phyloP scores from a whole-genome alignment of 2,797 vertebrate species.

The Dicrostonyx torquatus region DNA sequence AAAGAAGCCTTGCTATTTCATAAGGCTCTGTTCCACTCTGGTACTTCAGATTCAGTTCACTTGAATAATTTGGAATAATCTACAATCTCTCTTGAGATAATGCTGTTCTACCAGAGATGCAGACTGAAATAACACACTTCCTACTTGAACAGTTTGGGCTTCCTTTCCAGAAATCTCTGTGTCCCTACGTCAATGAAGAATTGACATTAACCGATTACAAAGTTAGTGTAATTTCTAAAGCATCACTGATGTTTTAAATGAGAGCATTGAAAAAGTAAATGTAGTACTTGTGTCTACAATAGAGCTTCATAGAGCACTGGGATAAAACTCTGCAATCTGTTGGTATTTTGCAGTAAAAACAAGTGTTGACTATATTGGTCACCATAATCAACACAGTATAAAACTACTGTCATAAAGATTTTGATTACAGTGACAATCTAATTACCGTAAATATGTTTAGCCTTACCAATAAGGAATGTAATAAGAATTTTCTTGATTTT shows the following conservation, averaged over 20 bases:
- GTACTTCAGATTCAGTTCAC: neutral
- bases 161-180: neutral
- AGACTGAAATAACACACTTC: neutral
- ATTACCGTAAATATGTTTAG: neutral
- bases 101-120: neutral
- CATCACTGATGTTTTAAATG: neutral
- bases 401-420: neutral
- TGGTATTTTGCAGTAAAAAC: constrained; percentile 18
- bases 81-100: constrained; percentile 4
- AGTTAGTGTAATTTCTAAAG: neutral
- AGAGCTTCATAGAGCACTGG: neutral
- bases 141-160: neutral
- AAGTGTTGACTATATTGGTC: neutral
- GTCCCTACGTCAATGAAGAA: neutral
- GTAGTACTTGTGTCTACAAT: neutral
- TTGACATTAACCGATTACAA: neutral
- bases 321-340: neutral
- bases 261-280: neutral
- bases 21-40: neutral
- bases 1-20: neutral
- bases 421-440: neutral
- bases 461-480: neutral
- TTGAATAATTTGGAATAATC: constrained; percentile 9
- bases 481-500: neutral
- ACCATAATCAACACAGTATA: neutral